Conservation (phyloP, 2,113 vertebrate genomes). For the Pyxicephalus adspersus region DNA sequence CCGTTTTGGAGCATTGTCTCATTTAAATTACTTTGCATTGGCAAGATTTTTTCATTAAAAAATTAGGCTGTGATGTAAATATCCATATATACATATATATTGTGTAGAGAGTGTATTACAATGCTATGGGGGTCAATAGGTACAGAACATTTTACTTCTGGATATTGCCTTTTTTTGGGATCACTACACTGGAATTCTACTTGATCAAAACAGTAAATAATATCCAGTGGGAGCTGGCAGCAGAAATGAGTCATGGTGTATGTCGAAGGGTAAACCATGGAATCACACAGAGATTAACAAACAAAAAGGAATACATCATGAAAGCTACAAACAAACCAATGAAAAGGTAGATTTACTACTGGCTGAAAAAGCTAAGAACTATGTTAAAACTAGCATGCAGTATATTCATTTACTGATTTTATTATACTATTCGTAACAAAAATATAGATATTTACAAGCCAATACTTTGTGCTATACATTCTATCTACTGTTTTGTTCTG, state of each 20-base stretch:
- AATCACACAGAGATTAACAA: neutral
- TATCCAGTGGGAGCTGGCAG: neutral
- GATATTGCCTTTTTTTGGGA: neutral
- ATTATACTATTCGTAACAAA: too few relatives aligned
- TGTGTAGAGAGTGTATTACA: neutral
- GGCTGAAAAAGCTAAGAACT: too few relatives aligned
- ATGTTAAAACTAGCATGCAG: too few relatives aligned
- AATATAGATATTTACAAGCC: too few relatives aligned
- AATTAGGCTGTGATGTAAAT: too few relatives aligned
- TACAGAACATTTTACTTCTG: conserved; percentile 1
- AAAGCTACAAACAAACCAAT: neutral
- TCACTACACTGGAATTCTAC: neutral
- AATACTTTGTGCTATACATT: too few relatives aligned
- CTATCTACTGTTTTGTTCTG: too few relatives aligned
- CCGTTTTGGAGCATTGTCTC: too few relatives aligned
- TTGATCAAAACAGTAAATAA: conserved; percentile 27
- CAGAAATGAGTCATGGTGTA: neutral
- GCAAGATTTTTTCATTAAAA: too few relatives aligned
- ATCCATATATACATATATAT: neutral
- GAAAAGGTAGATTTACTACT: neutral
- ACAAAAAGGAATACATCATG: neutral
- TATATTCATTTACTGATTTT: too few relatives aligned
- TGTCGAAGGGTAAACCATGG: neutral
- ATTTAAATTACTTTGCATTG: too few relatives aligned
- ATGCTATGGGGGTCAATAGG: neutral